These are phyloP conservation scores for Silurus glanis DNA, from an alignment of 2,113 vertebrate genomes.

Conservation along the genomic window DNA sequence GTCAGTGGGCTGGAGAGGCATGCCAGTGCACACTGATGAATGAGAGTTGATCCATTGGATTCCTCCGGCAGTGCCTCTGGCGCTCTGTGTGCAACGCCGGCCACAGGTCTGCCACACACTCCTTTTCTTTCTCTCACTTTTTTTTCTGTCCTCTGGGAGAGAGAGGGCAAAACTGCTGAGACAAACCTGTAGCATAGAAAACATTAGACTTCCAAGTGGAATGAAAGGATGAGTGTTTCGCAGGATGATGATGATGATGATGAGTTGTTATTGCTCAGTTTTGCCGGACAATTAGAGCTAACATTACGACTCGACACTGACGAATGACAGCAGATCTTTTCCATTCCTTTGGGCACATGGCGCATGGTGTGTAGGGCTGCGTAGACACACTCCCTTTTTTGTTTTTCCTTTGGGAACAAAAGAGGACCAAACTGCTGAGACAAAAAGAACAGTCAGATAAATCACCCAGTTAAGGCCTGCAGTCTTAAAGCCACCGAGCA, in stretches of 20 bases:
- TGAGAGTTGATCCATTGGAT: constrained; percentile 30
- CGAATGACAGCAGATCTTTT: constrained; percentile 19
- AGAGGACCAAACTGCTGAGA: constrained; percentile 35
- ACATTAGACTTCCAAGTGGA: not conserved
- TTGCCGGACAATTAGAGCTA: not conserved
- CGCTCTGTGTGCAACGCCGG: constrained; percentile 3
- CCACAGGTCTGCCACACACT: constrained; percentile 15
- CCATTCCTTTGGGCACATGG: not conserved
- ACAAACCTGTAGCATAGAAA: not conserved
- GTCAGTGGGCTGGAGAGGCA: constrained; percentile 41
- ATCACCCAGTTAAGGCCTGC: constrained; percentile 20
- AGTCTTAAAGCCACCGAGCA: constrained; percentile 12
- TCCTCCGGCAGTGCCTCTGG: constrained; percentile 18
- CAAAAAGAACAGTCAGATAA: constrained; percentile 33
- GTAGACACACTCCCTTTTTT: constrained; percentile 18
- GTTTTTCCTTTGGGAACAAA: constrained; percentile 14
- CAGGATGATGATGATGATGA: not conserved
- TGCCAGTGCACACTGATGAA: constrained; percentile 32
- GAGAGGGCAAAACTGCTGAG: not conserved
- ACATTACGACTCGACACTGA: not conserved
- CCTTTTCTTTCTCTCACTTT: not conserved
- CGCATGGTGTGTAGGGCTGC: not conserved
- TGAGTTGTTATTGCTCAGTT: not conserved
- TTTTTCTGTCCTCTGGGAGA: not conserved
- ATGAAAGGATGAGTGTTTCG: not conserved